phyloP scores from a whole-genome alignment of 64 coral and sea anemone genomes.

The Porites australiensis region DNA sequence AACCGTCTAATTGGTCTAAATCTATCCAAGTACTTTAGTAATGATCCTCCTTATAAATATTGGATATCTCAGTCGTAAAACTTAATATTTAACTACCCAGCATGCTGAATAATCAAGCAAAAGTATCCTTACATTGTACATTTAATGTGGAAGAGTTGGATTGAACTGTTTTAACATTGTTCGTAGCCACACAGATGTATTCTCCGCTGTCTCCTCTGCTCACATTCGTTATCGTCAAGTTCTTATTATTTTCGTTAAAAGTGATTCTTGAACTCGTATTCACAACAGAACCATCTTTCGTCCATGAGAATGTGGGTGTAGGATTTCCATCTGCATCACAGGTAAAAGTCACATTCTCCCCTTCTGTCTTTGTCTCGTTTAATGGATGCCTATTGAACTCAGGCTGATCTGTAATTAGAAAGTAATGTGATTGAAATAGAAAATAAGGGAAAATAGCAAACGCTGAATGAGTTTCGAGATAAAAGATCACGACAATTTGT shows the following conservation, averaged over 20 bases:
- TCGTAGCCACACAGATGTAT: constrained; percentile 19
- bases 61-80: no score
- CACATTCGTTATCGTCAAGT: neutral
- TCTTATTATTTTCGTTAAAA: neutral
- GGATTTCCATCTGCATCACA: constrained; percentile 29
- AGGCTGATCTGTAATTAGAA: no score
- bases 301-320: constrained; percentile 8
- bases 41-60: no score
- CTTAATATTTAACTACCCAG: no score
- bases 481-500: no score
- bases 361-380: neutral
- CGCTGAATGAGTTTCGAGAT: no score
- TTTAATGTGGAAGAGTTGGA: neutral
- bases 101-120: no score
- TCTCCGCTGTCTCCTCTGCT: neutral
- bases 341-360: constrained; percentile 5
- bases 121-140: neutral
- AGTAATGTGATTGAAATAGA: no score
- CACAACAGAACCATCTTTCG: neutral
- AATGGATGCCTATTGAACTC: neutral
- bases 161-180: neutral
- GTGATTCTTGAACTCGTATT: neutral
- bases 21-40: no score
- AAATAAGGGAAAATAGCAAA: no score
- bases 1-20: no score